Base-by-base conservation (phyloP, 2,113 vertebrate genomes). In the Microcebus murinus region DNA sequence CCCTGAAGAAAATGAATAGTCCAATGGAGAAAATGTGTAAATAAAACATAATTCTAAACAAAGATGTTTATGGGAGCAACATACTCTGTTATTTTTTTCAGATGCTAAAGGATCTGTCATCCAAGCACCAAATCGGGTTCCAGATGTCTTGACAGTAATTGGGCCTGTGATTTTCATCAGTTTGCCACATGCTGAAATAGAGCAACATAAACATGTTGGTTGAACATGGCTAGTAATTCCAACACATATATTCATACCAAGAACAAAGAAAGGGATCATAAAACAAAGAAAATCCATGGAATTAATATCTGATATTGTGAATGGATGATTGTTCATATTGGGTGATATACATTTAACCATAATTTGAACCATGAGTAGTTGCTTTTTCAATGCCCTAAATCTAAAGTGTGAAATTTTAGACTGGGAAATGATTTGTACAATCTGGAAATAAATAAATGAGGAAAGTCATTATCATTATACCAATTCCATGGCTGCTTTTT, bases 91-190 rank as follows among this genome's bases (percentile, higher is more conserved):
- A 95, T 99, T 99, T 98, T 99, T 99, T 95, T 99, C 99, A 34
- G 99, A 98, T 91, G 99, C 99, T 91, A 99, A 97, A 36, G 99
- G 99, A 96, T 99, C 99, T 42, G 99, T 99, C 99, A 99, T 99
- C 99, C 99, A 99, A 97, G 99, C 99, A 73, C 99, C 99, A 98
- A 99, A 99, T 82, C 99, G 99, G 36, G 99, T 99, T 98, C 99
- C 99, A 34, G 99, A 99, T 95, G 99, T 99, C 99, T 99, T 99
- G 98, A 99, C 98, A 96, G 99, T 99, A 97, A 99, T 98, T 59
- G 99, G 99, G 97, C 99, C 99, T 95, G 99, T 99, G 99, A 99
- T 99, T 99, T 99, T 99, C 99, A 99, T 99, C 99, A 99, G 81
- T 98, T 99, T 99, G 31, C 99, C 99, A 97, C 99, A 99, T 11